A percentile compares a stretch with the other conserved stretches of the same genome.
Conservation (phyloP, 92 coral and sea anemone genomes). For the Palythoa caribaeorum region DNA sequence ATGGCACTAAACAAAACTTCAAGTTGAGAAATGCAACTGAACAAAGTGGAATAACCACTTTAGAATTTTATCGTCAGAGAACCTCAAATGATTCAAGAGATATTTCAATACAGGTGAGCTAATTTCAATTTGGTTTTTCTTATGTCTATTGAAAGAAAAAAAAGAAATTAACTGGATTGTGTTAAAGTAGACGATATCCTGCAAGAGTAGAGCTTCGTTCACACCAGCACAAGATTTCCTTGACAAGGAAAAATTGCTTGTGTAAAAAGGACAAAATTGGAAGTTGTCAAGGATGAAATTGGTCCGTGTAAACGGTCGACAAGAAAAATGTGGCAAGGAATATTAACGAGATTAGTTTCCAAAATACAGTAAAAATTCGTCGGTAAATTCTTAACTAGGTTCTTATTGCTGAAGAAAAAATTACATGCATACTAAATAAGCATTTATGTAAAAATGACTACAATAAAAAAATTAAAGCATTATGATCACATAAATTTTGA, state of each 20-base stretch:
- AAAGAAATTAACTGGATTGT: background rate
- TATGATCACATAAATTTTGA: no score
- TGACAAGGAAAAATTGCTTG: background rate
- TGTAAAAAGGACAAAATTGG: no score
- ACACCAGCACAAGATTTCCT: background rate
- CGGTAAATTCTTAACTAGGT: no score
- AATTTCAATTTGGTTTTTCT: background rate
- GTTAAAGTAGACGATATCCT: background rate
- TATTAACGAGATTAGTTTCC: no score
- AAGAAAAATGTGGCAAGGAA: no score
- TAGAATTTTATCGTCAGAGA: conserved; percentile 8
- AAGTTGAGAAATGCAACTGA: background rate
- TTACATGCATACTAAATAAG: no score
- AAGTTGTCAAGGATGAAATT: no score
- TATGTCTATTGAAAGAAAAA: background rate
- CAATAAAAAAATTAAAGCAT: no score
- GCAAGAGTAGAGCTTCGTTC: background rate
- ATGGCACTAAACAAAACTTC: background rate
- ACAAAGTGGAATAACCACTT: background rate
- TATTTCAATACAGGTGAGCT: background rate
- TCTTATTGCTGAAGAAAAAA: no score
- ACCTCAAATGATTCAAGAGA: background rate
- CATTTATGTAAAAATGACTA: no score
- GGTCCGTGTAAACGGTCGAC: no score
- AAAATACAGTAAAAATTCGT: no score